Evolutionary conservation across 2,797 vertebrate genomes (phyloP).

Genomic region (Ctenopoma kingsleyae): DNA sequence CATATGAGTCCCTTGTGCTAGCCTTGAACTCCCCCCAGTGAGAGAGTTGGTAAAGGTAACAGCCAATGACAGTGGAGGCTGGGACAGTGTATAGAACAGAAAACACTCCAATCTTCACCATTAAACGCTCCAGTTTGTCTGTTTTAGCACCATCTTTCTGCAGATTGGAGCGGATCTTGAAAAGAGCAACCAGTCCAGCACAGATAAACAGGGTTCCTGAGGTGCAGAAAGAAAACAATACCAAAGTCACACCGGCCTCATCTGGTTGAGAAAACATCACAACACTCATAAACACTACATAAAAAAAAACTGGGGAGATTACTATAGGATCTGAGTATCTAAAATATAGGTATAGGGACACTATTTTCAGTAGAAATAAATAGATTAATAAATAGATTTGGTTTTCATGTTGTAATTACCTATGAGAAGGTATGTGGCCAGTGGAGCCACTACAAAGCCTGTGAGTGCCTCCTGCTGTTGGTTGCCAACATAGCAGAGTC

Average conservation of each 20-base stretch:
- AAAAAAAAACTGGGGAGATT: background rate
- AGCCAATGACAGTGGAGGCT: conserved; percentile 95
- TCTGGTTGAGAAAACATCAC: background rate
- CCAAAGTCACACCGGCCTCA: background rate
- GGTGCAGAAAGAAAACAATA: background rate
- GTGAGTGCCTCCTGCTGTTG: conserved; percentile 96
- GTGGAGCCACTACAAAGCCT: conserved; percentile 95
- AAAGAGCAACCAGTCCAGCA: conserved; percentile 95
- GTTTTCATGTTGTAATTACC: conserved; percentile 54
- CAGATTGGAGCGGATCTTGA: conserved; percentile 98
- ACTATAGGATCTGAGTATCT: background rate
- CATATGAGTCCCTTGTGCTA: conserved; percentile 91
- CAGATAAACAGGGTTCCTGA: conserved; percentile 95
- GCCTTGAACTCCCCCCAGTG: conserved; percentile 93
- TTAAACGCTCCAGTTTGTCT: conserved; percentile 96
- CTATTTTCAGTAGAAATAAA: background rate
- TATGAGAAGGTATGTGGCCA: conserved; percentile 96
- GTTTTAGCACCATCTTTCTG: conserved; percentile 99
- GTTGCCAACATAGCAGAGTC: conserved; percentile 96
- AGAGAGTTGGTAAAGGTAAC: conserved; percentile 97
- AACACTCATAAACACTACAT: rapidly evolving
- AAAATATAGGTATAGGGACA: background rate
- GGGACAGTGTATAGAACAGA: conserved; percentile 97
- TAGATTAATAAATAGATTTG: background rate
- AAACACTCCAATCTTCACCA: conserved; percentile 99